Evolutionary conservation across 2,113 vertebrate genomes (phyloP).

Genomic region (Spheniscus mendiculus): DNA sequence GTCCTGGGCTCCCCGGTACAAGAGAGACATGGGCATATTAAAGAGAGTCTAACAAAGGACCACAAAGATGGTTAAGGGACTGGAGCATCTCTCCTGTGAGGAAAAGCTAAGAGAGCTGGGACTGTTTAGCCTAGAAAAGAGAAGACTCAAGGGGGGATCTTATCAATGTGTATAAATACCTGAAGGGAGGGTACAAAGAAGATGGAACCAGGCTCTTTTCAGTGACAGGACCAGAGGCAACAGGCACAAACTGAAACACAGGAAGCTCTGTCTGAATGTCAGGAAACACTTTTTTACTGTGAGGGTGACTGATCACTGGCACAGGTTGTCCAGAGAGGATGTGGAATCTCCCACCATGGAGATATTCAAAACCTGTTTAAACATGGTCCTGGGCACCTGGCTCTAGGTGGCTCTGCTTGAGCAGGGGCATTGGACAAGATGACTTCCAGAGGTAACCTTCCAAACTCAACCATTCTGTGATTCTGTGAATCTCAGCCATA

Average conservation of each 20-base stretch:
- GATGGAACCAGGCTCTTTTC: not conserved
- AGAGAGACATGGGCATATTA: too few relatives aligned
- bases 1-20: not conserved
- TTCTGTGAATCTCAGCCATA: not conserved
- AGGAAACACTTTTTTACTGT: not conserved
- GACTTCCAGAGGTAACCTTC: not conserved
- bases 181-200: not conserved
- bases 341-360: not conserved
- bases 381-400: accelerated
- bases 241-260: not conserved
- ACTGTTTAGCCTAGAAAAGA: too few relatives aligned
- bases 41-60: not conserved
- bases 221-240: not conserved
- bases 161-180: not conserved
- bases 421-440: not conserved
- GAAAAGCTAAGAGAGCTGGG: too few relatives aligned
- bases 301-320: not conserved
- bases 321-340: not conserved
- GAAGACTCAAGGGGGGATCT: not conserved
- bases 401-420: not conserved
- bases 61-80: too few relatives aligned
- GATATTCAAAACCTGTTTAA: not conserved
- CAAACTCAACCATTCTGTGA: not conserved
- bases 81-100: too few relatives aligned
- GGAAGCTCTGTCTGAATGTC: not conserved